Percentiles rank a stretch among this genome's conserved stretches.
phyloP scores from a whole-genome alignment of 92 coral and sea anemone species.

The Desmophyllum pertusum region DNA sequence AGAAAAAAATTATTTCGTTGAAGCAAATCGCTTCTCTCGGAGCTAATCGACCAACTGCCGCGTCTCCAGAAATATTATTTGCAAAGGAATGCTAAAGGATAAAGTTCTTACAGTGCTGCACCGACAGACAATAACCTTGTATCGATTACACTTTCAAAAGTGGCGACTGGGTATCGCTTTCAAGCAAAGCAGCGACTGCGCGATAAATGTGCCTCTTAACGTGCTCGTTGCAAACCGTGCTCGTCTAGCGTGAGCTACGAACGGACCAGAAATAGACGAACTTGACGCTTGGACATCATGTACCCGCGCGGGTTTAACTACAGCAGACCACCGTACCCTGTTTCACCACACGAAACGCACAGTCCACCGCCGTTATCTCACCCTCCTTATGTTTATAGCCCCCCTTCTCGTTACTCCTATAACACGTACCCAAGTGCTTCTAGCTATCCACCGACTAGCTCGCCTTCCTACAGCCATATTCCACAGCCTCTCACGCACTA shows the following conservation, averaged over 20 bases:
- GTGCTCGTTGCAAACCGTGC: constrained; percentile 23
- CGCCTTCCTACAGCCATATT: constrained; percentile 66
- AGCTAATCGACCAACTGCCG: constrained; percentile 7
- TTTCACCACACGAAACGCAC: constrained; percentile 71
- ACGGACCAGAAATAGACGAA: constrained; percentile 26
- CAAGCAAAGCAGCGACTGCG: constrained; percentile 73
- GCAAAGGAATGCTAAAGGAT: constrained; percentile 34
- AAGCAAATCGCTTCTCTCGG: constrained; percentile 7
- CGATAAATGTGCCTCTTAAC: constrained; percentile 60
- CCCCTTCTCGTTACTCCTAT: constrained; percentile 73
- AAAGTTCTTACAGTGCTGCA: constrained; percentile 52
- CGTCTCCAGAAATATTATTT: constrained; percentile 9
- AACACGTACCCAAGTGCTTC: constrained; percentile 65
- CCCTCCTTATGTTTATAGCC: constrained; percentile 75
- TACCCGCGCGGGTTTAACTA: constrained; percentile 75
- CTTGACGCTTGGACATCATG: constrained; percentile 43
- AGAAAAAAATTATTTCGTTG: constrained; percentile 1
- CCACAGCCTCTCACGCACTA: constrained; percentile 67
- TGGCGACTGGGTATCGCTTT: constrained; percentile 83
- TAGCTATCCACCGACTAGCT: constrained; percentile 45
- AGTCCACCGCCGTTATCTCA: constrained; percentile 87
- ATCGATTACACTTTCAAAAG: constrained; percentile 86
- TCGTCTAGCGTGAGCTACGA: constrained; percentile 25
- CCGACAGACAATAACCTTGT: constrained; percentile 83
- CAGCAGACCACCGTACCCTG: constrained; percentile 69